Conservation (phyloP, 2,113 vertebrate species). For the Aramus guarauna region DNA sequence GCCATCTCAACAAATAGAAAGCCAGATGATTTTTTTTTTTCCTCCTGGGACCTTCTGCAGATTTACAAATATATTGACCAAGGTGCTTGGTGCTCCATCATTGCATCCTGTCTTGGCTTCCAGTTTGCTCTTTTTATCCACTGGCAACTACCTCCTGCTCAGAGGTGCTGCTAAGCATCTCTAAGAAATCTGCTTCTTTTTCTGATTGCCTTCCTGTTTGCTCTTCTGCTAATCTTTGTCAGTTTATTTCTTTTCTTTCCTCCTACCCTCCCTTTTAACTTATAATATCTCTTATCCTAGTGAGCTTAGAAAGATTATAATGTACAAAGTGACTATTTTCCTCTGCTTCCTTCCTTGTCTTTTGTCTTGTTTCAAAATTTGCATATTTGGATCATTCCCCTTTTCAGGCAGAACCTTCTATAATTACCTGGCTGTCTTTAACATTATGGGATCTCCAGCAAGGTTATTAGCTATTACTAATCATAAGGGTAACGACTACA, state of each 20-base stretch:
- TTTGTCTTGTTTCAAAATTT: not conserved
- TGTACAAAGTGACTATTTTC: not conserved
- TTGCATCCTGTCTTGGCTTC: not conserved
- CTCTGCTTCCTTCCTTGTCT: not conserved
- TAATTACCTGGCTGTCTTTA: not conserved
- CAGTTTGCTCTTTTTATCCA: not conserved
- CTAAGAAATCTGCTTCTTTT: not conserved
- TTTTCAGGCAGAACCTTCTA: not conserved
- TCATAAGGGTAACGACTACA: not conserved
- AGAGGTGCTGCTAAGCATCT: not conserved
- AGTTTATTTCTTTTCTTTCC: not conserved
- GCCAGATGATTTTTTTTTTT: not conserved
- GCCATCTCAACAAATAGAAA: not conserved
- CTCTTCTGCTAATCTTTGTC: not conserved
- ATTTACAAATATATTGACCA: conserved; percentile 28
- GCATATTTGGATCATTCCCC: not conserved
- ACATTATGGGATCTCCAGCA: not conserved
- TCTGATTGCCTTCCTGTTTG: not conserved
- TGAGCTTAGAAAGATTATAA: not conserved
- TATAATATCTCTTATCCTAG: not conserved
- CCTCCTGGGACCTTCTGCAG: not conserved
- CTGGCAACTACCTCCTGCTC: not conserved
- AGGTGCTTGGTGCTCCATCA: not conserved
- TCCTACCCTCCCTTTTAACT: not conserved
- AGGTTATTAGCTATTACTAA: not conserved